phyloP scores from a whole-genome alignment of 1,140 invertebrate species.

The Asobara japonica region DNA sequence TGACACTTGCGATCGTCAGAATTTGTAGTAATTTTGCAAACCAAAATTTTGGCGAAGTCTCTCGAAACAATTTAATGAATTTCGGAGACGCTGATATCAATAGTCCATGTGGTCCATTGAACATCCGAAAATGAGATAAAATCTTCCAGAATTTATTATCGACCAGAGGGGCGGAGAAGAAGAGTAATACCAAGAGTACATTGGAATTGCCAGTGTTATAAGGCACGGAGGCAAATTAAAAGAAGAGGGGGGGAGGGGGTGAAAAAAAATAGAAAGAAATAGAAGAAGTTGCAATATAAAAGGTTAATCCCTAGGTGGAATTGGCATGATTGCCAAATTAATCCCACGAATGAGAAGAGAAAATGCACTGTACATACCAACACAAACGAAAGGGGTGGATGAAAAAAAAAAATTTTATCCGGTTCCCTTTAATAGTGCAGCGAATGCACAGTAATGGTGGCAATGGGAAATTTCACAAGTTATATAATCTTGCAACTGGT shows the following conservation, averaged over 20 bases:
- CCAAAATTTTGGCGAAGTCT: too few relatives aligned
- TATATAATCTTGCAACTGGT: neutral
- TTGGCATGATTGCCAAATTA: neutral
- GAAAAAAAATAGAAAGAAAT: neutral
- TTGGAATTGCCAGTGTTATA: neutral
- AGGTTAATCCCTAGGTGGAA: neutral
- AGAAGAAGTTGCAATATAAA: neutral
- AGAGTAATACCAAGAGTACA: neutral
- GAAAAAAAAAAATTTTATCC: neutral
- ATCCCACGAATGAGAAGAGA: neutral
- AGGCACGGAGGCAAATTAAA: neutral
- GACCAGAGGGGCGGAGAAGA: neutral
- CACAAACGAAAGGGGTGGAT: neutral
- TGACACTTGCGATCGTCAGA: too few relatives aligned
- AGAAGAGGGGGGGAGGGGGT: too few relatives aligned
- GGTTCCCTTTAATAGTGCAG: neutral
- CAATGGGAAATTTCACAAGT: neutral
- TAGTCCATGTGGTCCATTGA: too few relatives aligned
- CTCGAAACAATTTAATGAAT: too few relatives aligned
- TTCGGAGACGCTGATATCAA: too few relatives aligned
- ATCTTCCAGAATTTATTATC: neutral
- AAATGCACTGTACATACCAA: neutral
- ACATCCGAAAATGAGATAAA: neutral
- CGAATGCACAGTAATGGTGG: neutral
- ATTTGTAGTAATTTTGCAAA: too few relatives aligned